Evolutionary conservation across 2,113 vertebrate genomes (phyloP).

Genomic region (Climacteris rufus): DNA sequence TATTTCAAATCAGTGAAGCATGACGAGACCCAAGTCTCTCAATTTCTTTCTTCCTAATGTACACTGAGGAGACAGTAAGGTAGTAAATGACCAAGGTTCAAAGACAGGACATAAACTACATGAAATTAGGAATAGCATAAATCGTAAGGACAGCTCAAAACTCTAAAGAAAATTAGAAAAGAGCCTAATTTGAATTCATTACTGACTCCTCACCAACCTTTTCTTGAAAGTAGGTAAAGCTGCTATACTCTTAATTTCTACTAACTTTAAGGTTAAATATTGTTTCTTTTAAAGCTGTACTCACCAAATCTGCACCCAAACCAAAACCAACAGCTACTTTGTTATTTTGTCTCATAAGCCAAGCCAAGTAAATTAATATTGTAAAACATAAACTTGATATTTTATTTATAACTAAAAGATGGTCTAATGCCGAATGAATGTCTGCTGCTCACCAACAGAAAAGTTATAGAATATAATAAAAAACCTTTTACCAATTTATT

Average conservation of each 20-base stretch:
- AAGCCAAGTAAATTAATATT: neutral
- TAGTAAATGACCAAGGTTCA: neutral
- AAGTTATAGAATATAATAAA: neutral
- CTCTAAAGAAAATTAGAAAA: neutral
- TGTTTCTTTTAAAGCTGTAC: neutral
- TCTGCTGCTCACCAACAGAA: neutral
- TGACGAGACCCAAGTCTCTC: neutral
- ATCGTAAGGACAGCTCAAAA: neutral
- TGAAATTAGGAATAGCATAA: neutral
- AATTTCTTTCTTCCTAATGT: neutral
- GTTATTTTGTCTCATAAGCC: neutral
- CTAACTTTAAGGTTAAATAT: neutral
- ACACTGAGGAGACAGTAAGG: neutral
- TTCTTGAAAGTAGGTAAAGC: neutral
- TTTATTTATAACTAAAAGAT: neutral
- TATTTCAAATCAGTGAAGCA: constrained; percentile 27
- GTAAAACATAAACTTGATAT: neutral
- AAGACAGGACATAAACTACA: neutral
- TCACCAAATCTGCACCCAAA: neutral
- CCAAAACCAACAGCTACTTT: neutral
- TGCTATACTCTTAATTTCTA: neutral
- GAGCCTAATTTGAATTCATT: neutral
- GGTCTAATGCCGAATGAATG: neutral
- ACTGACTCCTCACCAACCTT: neutral
- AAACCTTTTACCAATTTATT: constrained; percentile 18